Base-by-base conservation (phyloP, 1,140 invertebrate species). In the Hermetia illucens region DNA sequence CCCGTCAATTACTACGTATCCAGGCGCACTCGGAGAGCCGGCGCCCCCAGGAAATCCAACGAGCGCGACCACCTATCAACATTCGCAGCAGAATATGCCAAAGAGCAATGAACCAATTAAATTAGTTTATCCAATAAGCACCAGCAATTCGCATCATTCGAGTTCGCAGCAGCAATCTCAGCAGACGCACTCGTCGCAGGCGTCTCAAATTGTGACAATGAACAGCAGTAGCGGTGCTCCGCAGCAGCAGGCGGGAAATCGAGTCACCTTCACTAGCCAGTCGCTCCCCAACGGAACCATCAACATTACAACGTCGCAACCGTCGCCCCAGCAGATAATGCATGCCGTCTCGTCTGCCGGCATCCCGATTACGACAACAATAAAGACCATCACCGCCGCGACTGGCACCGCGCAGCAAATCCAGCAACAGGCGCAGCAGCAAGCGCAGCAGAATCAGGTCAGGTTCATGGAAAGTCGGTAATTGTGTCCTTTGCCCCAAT, bases 381-480 rank as follows among this genome's bases (percentile, higher is more conserved):
- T 66, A 20, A 67, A 70, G 42, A 65, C 65, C 37, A 67, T 70
- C 44, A 52, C 52, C 36, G 49, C 55, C 10, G 48, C 46, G 29
- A 49, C 47, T 15, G 51, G 46, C 10, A 36, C 24, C 10, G 44
- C 43, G 27, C 47, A 52, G 24, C 70, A 69, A 42, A 74, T 71
- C 54, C 65, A 57, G 5, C 70, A 74, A 47, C 72, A 75, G 40
- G 70, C 70, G 30, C 71, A 76, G 27, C 62, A n/a, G 34, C 75
- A 69, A 41, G 70, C 64, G 3, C 8, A 35, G 15, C 34, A 35
- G 18, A n/a, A n/a, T n/a, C n/a, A n/a, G n/a, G n/a, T n/a, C n/a
- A n/a, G n/a, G n/a, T n/a, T n/a, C n/a, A n/a, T n/a, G n/a, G n/a
- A n/a, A n/a, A n/a, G n/a, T n/a, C n/a, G n/a, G n/a, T n/a, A n/a